Evolutionary conservation across 2,888 invertebrate genomes (phyloP), one percentile per base, ranked within the genome.

Genomic region (Xylocampa areola): DNA sequence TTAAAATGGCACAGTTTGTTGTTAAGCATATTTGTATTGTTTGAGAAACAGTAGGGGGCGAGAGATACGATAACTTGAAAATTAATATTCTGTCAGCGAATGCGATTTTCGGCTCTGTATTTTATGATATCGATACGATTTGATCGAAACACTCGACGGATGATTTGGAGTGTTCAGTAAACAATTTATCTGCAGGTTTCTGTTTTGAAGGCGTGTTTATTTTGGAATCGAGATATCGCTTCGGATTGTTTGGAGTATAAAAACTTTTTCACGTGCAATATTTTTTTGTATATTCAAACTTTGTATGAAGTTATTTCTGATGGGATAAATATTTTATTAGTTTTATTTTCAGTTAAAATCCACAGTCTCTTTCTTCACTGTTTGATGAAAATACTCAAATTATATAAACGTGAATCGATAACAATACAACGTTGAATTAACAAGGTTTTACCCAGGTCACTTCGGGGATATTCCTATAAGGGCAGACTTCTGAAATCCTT

Each of bases 71-170:
- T 87, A 87, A 85, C 81, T 81, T 10, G 86, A 80, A 88, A 90
- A 92, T 92, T 92, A 91, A 91, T 92, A 91, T 89, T 89, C 90
- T 89, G 90, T 91, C 89, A 83, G 84, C 88, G 84, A 79, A 86
- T 84, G 75, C 84, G 85, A 84, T 81, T 89, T 91, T 91, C 77
- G 89, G 76, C 76, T 74, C 74, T 80, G 77, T 85, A 82, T 81
- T 89, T 90, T 90, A 89, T 85, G 86, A 87, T 90, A 89, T 90
- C 86, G 77, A 76, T 68, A 72, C 77, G 80, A 89, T 89, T 87
- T 76, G 80, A 76, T 76, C 70, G 45, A 62, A 79, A 80, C 77
- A 74, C 74, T 79, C 76, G 55, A 62, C 60, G 79, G 60, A 80
- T 81, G 80, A 82, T 80, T 82, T 82, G 64, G 77, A 80, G 79